Conservation (phyloP, 2,113 vertebrate species). For the Paramisgurnus dabryanus region DNA sequence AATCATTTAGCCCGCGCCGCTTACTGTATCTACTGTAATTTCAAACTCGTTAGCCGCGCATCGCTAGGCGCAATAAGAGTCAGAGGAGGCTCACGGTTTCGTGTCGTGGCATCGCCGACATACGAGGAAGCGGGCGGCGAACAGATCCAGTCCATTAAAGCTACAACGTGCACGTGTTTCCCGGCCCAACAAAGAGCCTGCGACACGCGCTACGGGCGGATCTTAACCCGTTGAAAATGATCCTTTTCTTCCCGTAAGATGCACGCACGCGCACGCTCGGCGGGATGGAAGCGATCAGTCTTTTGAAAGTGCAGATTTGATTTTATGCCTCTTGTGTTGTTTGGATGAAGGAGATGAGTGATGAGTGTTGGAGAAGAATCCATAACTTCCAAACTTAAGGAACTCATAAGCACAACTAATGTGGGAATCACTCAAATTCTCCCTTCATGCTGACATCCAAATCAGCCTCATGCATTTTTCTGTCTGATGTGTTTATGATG, state of each 20-base stretch:
- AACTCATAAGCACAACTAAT: slow-evolving; percentile 57
- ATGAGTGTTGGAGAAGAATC: slow-evolving; percentile 50
- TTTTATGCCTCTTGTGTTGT: slow-evolving; percentile 51
- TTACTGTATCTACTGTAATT: slow-evolving; percentile 64
- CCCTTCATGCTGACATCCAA: slow-evolving; percentile 50
- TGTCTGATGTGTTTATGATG: slow-evolving; percentile 55
- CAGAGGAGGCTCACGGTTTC: slow-evolving; percentile 18
- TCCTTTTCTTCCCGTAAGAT: slow-evolving; percentile 37
- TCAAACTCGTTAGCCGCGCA: slow-evolving; percentile 52
- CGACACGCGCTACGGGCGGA: slow-evolving; percentile 51
- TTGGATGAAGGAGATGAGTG: slow-evolving; percentile 54
- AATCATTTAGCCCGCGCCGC: slow-evolving; percentile 65
- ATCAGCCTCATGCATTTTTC: slow-evolving; percentile 48
- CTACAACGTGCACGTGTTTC: slow-evolving; percentile 10
- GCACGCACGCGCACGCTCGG: slow-evolving; percentile 20
- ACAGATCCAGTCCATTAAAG: slow-evolving; percentile 34
- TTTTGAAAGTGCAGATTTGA: slow-evolving; percentile 52
- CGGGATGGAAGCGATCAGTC: slow-evolving; percentile 52
- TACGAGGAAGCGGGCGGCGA: slow-evolving; percentile 21
- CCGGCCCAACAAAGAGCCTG: slow-evolving; percentile 62
- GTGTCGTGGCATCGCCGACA: slow-evolving; percentile 44
- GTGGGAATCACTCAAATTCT: slow-evolving; percentile 54
- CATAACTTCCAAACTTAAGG: slow-evolving; percentile 58
- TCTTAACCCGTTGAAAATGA: slow-evolving; percentile 50
- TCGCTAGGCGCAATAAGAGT: slow-evolving; percentile 7